Percentiles rank a stretch among this genome's conserved stretches.
Evolutionary conservation across 2,888 invertebrate species (phyloP).

Genomic region (Sarcophaga caerulescens): DNA sequence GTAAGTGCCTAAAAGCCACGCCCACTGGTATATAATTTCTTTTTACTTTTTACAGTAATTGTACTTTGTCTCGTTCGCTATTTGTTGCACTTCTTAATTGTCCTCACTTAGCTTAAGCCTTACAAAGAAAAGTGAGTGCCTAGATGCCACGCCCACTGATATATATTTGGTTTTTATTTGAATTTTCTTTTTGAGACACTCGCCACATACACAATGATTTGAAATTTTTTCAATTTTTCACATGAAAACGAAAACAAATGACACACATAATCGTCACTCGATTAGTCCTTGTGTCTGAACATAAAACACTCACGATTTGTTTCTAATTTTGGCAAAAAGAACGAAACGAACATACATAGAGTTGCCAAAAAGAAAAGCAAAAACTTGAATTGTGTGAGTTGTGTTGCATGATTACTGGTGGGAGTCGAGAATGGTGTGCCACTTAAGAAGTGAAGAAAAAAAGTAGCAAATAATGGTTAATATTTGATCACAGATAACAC

Average conservation of each 20-base stretch:
- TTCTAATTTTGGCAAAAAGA: constrained; percentile 6
- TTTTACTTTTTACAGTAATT: no score
- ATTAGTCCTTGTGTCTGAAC: constrained; percentile 26
- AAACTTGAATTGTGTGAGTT: not conserved
- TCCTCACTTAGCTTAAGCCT: no score
- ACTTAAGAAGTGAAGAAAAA: constrained; percentile 6
- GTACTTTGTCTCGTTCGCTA: no score
- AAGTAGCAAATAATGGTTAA: constrained; percentile 5
- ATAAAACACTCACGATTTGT: constrained; percentile 43
- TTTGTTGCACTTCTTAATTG: no score
- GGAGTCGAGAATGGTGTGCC: constrained; percentile 44
- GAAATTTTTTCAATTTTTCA: not conserved
- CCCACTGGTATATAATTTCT: no score
- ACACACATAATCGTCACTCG: not conserved
- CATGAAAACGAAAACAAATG: not conserved
- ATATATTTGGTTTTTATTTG: no score
- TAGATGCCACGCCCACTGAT: no score
- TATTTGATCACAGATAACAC: constrained; percentile 46
- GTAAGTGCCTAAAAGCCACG: no score
- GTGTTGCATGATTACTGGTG: constrained; percentile 31
- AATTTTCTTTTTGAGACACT: no score
- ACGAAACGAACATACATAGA: not conserved
- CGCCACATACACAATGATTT: no score
- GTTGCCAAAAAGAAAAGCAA: constrained; percentile 17
- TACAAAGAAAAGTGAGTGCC: no score